phyloP scores from a whole-genome alignment of 2,113 vertebrate species.

The Isurus oxyrinchus region DNA sequence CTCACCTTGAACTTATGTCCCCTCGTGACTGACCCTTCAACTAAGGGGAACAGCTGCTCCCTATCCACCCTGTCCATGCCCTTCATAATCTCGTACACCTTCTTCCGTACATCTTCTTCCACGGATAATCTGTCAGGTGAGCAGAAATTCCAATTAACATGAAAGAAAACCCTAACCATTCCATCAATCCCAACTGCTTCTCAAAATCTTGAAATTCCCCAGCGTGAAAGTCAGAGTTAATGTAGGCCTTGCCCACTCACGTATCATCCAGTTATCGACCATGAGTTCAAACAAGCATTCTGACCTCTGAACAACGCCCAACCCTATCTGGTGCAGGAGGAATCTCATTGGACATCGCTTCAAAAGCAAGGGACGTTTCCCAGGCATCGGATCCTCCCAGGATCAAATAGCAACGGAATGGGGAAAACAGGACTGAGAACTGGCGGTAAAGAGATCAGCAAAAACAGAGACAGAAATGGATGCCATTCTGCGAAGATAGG shows the following conservation, averaged over 20 bases:
- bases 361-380: neutral
- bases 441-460: neutral
- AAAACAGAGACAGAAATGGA: neutral
- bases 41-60: too few species aligned
- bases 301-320: neutral
- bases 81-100: too few species aligned
- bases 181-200: too few species aligned
- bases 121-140: too few species aligned
- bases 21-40: too few species aligned
- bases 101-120: too few species aligned
- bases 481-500: neutral
- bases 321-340: neutral
- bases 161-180: neutral
- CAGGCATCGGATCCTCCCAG: neutral
- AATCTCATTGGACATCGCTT: neutral
- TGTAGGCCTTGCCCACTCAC: neutral
- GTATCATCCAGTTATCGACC: neutral
- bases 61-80: too few species aligned
- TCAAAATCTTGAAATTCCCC: neutral
- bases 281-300: neutral
- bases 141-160: neutral
- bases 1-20: too few species aligned
- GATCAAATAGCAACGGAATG: neutral
- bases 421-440: neutral
- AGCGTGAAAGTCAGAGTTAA: neutral